Conservation (phyloP, 2,888 invertebrate species). For the Cataglyphis rosenhaueri region DNA sequence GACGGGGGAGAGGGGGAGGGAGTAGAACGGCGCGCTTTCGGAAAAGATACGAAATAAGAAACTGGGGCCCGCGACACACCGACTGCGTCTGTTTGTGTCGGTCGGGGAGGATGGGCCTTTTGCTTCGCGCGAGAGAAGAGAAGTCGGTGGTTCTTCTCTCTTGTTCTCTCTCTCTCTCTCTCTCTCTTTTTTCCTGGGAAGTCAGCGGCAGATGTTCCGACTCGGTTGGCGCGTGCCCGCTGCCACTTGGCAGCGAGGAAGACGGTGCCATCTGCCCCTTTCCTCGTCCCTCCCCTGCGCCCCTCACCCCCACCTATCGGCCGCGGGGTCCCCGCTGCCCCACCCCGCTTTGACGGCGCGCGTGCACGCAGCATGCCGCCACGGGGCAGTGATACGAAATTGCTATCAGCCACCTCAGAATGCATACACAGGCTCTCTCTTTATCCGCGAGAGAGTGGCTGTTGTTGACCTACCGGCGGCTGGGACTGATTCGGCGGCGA, state of each 20-base stretch:
- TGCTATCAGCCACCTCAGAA: constrained; percentile 45
- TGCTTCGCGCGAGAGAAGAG: constrained; percentile 51
- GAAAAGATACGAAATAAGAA: constrained; percentile 61
- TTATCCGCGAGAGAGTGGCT: constrained; percentile 36
- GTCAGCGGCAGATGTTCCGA: constrained; percentile 83
- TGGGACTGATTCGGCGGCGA: constrained; percentile 15
- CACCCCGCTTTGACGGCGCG: constrained; percentile 32
- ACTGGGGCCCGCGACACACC: constrained; percentile 61
- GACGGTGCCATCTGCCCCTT: constrained; percentile 81
- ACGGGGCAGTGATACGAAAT: constrained; percentile 54
- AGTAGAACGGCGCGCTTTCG: constrained; percentile 46
- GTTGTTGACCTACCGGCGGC: constrained; percentile 44
- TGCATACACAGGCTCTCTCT: constrained; percentile 40
- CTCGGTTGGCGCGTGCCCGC: constrained; percentile 85
- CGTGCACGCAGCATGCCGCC: constrained; percentile 37
- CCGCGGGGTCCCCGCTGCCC: not conserved
- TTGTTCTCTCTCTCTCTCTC: constrained; percentile 52
- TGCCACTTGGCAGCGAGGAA: constrained; percentile 85
- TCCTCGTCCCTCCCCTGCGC: constrained; percentile 75
- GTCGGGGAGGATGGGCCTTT: constrained; percentile 69
- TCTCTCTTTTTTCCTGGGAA: constrained; percentile 71
- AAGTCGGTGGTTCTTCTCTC: constrained; percentile 77
- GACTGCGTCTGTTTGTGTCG: constrained; percentile 69
- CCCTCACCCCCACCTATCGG: constrained; percentile 10
- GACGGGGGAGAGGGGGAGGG: not conserved